Conservation (phyloP, 2,797 vertebrate species). For the Orestias chungarensis region DNA sequence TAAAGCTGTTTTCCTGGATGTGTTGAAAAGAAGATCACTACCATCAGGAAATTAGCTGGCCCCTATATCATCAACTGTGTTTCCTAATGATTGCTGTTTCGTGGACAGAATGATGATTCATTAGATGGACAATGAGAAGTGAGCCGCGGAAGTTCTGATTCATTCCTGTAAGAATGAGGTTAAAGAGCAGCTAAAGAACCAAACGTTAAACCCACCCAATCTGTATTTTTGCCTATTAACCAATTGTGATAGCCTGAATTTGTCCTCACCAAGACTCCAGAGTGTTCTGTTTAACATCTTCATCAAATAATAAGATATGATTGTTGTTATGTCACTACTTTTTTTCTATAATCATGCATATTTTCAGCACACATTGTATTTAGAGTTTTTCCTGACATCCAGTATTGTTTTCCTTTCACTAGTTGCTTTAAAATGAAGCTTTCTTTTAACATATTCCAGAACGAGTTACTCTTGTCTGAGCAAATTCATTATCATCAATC, state of each 20-base stretch:
- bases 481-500: not conserved
- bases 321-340: not conserved
- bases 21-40: conserved; percentile 19
- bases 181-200: not conserved
- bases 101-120: conserved; percentile 14
- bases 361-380: not conserved
- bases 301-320: not conserved
- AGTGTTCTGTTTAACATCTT: not conserved
- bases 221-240: not conserved
- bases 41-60: conserved; percentile 45
- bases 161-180: conserved; percentile 9
- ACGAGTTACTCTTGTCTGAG: not conserved
- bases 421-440: not conserved
- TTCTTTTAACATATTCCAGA: not conserved
- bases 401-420: not conserved
- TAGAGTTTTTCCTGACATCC: not conserved
- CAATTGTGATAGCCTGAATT: not conserved
- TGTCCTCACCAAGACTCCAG: not conserved
- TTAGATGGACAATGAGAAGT: conserved; percentile 11
- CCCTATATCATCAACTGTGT: conserved; percentile 23
- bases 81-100: conserved; percentile 26
- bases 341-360: not conserved
- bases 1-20: conserved; percentile 16
- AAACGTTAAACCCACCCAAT: not conserved
- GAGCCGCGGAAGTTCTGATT: conserved; percentile 24